A percentile compares a stretch with the other conserved stretches of the same genome.
phyloP scores from a whole-genome alignment of 1,140 invertebrate genomes.

The Drosophila kanapiae region DNA sequence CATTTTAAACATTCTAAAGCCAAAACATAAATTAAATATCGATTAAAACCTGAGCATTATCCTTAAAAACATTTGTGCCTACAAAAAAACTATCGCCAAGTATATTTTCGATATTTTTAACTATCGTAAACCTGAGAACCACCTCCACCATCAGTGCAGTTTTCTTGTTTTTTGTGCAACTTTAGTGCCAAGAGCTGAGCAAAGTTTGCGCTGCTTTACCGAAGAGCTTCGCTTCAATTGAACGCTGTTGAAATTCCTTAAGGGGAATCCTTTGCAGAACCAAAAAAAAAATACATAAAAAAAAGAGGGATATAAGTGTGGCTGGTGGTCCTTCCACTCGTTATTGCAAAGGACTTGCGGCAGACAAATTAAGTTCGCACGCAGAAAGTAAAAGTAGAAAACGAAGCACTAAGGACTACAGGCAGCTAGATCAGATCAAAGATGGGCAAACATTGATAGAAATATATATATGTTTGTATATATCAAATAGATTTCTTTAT shows the following conservation, averaged over 20 bases:
- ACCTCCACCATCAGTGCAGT: neutral
- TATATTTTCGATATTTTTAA: neutral
- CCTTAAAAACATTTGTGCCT: no score
- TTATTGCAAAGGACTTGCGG: conserved; percentile 74
- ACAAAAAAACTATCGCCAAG: no score
- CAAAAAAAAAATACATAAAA: neutral
- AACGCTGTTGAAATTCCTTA: conserved; percentile 78
- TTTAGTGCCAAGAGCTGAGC: conserved; percentile 67
- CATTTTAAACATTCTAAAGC: no score
- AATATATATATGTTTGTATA: neutral
- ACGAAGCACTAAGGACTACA: neutral
- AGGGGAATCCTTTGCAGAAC: conserved; percentile 38
- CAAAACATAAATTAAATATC: no score
- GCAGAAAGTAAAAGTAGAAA: conserved; percentile 2
- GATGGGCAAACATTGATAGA: neutral
- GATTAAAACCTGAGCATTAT: no score
- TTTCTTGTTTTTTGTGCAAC: conserved; percentile 45
- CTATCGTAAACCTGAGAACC: neutral
- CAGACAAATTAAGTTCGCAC: conserved; percentile 75
- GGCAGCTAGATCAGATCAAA: neutral
- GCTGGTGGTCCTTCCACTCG: conserved; percentile 23
- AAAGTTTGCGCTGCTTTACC: conserved; percentile 77
- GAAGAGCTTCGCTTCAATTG: conserved; percentile 80
- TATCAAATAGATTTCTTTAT: no score
- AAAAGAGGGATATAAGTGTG: neutral